Percentiles rank a stretch among this genome's conserved stretches.
Conservation (phyloP, 2,797 vertebrate species). For the Rhyacichthys aspro region DNA sequence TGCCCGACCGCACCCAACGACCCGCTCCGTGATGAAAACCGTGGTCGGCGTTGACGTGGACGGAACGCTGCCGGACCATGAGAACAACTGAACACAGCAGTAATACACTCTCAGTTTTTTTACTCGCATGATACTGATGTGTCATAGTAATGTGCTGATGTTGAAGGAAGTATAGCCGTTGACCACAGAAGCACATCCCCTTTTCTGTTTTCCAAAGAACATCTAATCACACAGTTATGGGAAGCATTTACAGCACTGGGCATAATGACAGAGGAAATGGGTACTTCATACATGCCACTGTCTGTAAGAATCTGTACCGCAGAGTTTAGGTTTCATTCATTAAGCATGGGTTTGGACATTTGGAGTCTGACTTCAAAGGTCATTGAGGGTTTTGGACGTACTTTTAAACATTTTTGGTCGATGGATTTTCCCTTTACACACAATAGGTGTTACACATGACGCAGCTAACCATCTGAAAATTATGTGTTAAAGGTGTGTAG, state of each 20-base stretch:
- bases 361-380: neutral
- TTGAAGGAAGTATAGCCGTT: slow-evolving; percentile 18
- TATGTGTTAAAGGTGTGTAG: no score
- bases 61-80: neutral
- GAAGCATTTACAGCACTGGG: neutral
- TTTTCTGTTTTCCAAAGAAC: slow-evolving; percentile 42
- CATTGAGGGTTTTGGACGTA: no score
- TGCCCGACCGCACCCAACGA: slow-evolving; percentile 32
- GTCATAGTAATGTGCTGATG: slow-evolving; percentile 36
- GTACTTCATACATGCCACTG: neutral
- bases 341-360: no score
- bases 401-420: no score
- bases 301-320: neutral
- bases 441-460: no score
- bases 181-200: slow-evolving; percentile 37
- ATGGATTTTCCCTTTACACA: no score
- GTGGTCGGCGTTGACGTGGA: slow-evolving; percentile 55
- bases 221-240: slow-evolving; percentile 1
- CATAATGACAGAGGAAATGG: slow-evolving; percentile 6
- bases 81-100: neutral
- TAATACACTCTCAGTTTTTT: slow-evolving; percentile 2
- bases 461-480: no score
- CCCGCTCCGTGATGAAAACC: slow-evolving; percentile 44
- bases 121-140: neutral
- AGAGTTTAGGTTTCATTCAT: no score